Evolutionary conservation across 2,797 vertebrate species (phyloP).

Genomic region (Crocidura indochinensis): DNA sequence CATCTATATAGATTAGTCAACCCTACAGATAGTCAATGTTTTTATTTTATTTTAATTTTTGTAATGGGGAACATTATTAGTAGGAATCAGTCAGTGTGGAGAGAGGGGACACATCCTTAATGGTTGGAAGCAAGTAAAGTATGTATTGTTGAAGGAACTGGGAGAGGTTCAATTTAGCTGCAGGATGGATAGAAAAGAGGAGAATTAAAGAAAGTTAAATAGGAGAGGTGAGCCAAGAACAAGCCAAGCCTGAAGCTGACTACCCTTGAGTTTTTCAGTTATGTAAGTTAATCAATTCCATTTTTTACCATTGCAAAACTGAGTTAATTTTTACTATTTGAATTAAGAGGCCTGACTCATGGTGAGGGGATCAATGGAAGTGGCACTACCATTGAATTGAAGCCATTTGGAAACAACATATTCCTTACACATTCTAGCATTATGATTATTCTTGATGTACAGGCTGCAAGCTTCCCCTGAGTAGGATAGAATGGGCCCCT

Average conservation of each 20-base stretch:
- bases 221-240: not conserved
- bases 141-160: not conserved
- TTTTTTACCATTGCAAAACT: conserved; percentile 31
- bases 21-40: not conserved
- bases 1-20: conserved; percentile 10
- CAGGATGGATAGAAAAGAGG: not conserved
- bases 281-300: conserved; percentile 31
- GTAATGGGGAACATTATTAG: not conserved
- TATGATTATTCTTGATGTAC: conserved; percentile 71
- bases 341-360: conserved; percentile 76
- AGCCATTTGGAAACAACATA: conserved; percentile 79
- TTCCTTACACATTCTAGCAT: conserved; percentile 72
- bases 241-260: conserved; percentile 20
- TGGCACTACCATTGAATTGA: conserved; percentile 70
- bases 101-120: not conserved
- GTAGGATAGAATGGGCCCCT: conserved; percentile 54
- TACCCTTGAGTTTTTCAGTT: conserved; percentile 47
- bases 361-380: conserved; percentile 35
- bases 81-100: not conserved
- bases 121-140: not conserved
- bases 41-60: conserved; percentile 1
- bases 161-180: not conserved
- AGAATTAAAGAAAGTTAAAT: too few species aligned
- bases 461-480: conserved; percentile 47
- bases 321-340: conserved; percentile 66